Percentiles rank a stretch among this genome's conserved stretches.
Conservation (phyloP, 2,888 invertebrate species). For the Morpho deidamia region DNA sequence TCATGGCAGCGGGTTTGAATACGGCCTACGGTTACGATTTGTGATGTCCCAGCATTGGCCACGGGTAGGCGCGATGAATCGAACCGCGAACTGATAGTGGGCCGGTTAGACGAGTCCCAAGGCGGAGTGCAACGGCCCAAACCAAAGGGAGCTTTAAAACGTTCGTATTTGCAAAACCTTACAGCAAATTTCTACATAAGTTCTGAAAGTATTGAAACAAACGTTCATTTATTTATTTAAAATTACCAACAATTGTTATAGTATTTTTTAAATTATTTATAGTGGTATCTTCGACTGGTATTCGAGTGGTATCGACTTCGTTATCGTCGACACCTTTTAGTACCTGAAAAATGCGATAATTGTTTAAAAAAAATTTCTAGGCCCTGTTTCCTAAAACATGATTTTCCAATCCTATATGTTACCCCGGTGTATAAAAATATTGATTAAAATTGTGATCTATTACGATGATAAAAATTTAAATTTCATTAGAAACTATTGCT, state of each 20-base stretch:
- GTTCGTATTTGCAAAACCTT: slow-evolving; percentile 57
- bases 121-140: slow-evolving; percentile 75
- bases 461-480: too few relatives aligned
- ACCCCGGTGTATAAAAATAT: too few relatives aligned
- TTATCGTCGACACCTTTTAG: too few relatives aligned
- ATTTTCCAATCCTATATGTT: too few relatives aligned
- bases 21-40: slow-evolving; percentile 59
- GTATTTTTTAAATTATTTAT: not conserved
- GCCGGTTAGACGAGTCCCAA: slow-evolving; percentile 75
- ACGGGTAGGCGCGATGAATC: slow-evolving; percentile 68
- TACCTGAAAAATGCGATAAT: too few relatives aligned
- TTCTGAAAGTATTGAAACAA: not conserved
- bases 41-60: slow-evolving; percentile 62
- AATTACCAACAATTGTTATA: not conserved
- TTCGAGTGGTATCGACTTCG: too few relatives aligned
- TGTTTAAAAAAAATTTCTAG: too few relatives aligned
- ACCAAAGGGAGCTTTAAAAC: slow-evolving; percentile 72
- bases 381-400: too few relatives aligned
- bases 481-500: too few relatives aligned
- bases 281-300: too few relatives aligned
- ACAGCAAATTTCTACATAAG: slow-evolving; percentile 14
- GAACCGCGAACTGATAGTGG: slow-evolving; percentile 69
- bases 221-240: not conserved
- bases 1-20: slow-evolving; percentile 37
- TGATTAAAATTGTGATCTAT: too few relatives aligned